Conservation (phyloP, 2,113 vertebrate genomes). For the Chionodraco myersi region DNA sequence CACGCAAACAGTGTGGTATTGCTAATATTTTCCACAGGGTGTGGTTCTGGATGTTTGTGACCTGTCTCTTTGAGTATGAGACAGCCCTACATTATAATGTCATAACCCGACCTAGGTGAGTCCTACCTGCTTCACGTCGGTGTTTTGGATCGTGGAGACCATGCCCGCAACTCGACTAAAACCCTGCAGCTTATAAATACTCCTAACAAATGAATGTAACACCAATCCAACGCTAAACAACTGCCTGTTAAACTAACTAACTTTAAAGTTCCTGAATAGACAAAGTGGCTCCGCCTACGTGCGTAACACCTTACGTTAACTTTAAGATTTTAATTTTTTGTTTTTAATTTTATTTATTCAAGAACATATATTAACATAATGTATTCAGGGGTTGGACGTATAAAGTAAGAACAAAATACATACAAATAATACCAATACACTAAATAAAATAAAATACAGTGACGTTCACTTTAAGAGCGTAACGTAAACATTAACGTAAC, state of each 20-base stretch:
- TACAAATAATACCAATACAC: too few relatives aligned
- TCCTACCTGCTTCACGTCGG: constrained; percentile 64
- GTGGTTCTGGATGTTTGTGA: background rate
- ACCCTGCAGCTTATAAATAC: background rate
- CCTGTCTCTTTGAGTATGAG: background rate
- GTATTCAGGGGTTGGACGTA: too few relatives aligned
- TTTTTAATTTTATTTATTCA: too few relatives aligned
- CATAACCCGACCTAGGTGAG: background rate
- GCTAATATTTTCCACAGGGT: background rate
- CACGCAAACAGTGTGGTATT: background rate
- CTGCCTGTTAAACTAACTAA: background rate
- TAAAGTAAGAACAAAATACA: too few relatives aligned
- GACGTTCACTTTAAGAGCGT: constrained; percentile 61
- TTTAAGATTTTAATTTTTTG: constrained; percentile 41
- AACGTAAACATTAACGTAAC: constrained; percentile 43
- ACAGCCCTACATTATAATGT: background rate
- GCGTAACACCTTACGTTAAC: constrained; percentile 14
- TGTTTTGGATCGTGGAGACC: constrained; percentile 62
- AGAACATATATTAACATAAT: too few relatives aligned
- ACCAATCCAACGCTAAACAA: background rate
- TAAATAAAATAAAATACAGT: too few relatives aligned
- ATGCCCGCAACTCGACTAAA: constrained; percentile 31
- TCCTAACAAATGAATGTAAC: background rate
- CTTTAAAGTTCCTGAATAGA: background rate
- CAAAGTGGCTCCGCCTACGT: constrained; percentile 1